Percentiles rank a stretch among this genome's conserved stretches.
phyloP scores from a whole-genome alignment of 1,140 invertebrate genomes.

The Heliconius hewitsoni region DNA sequence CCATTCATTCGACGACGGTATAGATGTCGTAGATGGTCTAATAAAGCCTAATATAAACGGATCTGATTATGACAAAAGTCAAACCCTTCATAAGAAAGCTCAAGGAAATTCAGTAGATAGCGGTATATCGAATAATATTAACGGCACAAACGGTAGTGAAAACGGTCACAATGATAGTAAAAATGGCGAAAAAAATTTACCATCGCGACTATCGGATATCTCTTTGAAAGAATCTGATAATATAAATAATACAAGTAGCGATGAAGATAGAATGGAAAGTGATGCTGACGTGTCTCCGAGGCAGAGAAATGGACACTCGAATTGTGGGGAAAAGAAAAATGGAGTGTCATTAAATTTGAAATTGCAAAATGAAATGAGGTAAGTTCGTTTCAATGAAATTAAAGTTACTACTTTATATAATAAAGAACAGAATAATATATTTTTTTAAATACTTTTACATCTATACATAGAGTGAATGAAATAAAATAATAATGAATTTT shows the following conservation, averaged over 20 bases:
- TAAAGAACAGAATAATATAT: no score
- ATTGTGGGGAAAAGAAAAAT: constrained; percentile 61
- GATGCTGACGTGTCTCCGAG: constrained; percentile 60
- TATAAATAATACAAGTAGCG: constrained; percentile 54
- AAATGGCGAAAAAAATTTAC: constrained; percentile 47
- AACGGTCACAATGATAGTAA: constrained; percentile 48
- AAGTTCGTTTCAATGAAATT: not conserved
- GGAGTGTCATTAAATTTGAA: constrained; percentile 73
- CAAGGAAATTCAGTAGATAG: constrained; percentile 72
- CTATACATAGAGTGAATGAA: no score
- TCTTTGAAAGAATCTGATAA: constrained; percentile 67
- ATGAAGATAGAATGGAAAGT: constrained; percentile 68
- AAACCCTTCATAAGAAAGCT: constrained; percentile 53
- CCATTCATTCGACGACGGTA: constrained; percentile 71
- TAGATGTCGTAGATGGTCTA: constrained; percentile 67
- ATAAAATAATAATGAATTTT: no score
- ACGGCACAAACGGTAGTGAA: constrained; percentile 48
- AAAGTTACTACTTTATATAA: not conserved
- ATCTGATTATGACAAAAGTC: constrained; percentile 46
- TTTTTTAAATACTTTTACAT: no score
- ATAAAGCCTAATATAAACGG: constrained; percentile 53
- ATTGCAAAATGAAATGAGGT: constrained; percentile 76
- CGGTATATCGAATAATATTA: constrained; percentile 69
- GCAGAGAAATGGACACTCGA: constrained; percentile 47
- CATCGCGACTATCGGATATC: constrained; percentile 62